Base-by-base conservation (phyloP, 2,888 invertebrate genomes). In the Microdon myrmicae region DNA sequence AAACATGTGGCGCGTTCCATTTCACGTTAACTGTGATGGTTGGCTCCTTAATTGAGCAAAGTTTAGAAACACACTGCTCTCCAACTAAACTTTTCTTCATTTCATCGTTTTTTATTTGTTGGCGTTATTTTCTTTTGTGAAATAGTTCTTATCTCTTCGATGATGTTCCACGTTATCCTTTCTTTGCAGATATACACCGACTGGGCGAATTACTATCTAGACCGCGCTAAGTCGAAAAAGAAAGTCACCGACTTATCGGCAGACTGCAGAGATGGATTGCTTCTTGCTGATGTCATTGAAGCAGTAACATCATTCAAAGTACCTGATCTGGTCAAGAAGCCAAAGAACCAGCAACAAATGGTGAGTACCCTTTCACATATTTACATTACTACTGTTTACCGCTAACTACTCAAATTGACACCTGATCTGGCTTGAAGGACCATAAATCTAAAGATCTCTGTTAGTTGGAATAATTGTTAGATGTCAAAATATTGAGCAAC, bases 141-240 rank as follows among this genome's bases (percentile, higher is more conserved):
- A 34, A 7, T 5, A 6, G 8, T 22, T 10, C n/a, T 4, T 26
- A 10, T 4, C n/a, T 10, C n/a, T n/a, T n/a, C n/a, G n/a, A n/a
- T n/a, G n/a, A 19, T 39, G 13, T 1, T 49, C 1, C 14, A 23
- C 43, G 29, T 28, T 4, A 56, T 59, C 69, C 61, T 70, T 72
- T 72, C 70, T 68, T 82, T 84, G 3, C 85, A 96, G 96, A 95
- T 96, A 75, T 96, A 96, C 82, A 96, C 96, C 49, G 96, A 96
- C 82, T 96, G 96, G 96, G 96, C 96, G 37, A 96, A 96, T 81
- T 96, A 96, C 77, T 96, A 96, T 81, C 81, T 96, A 83, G 96
- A 96, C 79, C 91, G 95, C 74, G 91, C 92, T 53, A 86, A 90
- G 68, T 92, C 91, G 70, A 90, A 93, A 71, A 86, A 90, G 56